These are phyloP conservation scores for Hylaeus anthracinus DNA, from an alignment of 1,140 invertebrate genomes.

Conservation along the genomic window DNA sequence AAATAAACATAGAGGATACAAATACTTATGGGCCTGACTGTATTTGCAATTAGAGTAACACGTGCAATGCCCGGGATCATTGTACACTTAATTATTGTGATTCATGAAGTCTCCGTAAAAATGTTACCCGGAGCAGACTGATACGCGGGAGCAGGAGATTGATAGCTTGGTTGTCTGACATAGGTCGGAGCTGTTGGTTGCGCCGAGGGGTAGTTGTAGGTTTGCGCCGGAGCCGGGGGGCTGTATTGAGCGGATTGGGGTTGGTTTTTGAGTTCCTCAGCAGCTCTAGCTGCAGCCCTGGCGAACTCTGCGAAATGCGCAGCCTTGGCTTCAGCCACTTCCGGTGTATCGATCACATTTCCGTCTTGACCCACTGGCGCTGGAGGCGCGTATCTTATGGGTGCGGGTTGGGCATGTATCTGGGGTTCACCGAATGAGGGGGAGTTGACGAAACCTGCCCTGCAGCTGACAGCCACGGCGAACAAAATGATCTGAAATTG, in stretches of 20 bases:
- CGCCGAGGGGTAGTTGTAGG: slow-evolving; percentile 27
- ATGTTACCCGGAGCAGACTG: slow-evolving; percentile 27
- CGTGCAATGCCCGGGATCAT: too few species aligned
- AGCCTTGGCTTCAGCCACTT: slow-evolving; percentile 80
- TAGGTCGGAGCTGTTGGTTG: slow-evolving; percentile 44
- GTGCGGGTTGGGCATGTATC: slow-evolving; percentile 44
- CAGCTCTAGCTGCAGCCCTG: slow-evolving; percentile 73
- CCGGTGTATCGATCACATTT: slow-evolving; percentile 80
- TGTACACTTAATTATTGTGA: too few species aligned
- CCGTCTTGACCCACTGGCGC: slow-evolving; percentile 82
- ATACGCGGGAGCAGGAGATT: slow-evolving; percentile 32
- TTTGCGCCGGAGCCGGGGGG: not conserved
- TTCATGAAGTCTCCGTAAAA: not conserved
- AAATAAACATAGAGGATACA: too few species aligned
- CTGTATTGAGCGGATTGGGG: not conserved
- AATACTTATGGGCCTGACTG: too few species aligned
- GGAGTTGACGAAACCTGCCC: slow-evolving; percentile 66
- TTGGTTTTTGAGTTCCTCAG: slow-evolving; percentile 61
- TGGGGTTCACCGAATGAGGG: slow-evolving; percentile 69
- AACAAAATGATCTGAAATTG: slow-evolving; percentile 69
- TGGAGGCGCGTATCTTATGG: slow-evolving; percentile 75
- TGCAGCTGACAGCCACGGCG: slow-evolving; percentile 59
- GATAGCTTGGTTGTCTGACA: slow-evolving; percentile 36
- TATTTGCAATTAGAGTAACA: too few species aligned
- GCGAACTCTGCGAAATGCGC: slow-evolving; percentile 81